These are phyloP conservation scores for Orthosia gothica DNA, from an alignment of 2,888 invertebrate species.

Conservation along the genomic window DNA sequence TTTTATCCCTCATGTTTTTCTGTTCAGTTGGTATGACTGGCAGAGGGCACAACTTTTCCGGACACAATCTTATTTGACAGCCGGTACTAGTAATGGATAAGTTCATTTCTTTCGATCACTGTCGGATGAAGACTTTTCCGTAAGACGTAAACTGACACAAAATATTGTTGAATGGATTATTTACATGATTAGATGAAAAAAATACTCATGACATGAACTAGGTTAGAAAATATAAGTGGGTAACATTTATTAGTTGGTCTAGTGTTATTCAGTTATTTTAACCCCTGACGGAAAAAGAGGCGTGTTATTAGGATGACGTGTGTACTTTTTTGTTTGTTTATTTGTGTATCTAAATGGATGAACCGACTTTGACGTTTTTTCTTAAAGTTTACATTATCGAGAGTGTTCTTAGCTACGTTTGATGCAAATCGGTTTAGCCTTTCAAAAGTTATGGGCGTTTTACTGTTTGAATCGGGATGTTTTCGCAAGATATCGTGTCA, in stretches of 20 bases:
- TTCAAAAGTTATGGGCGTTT: too few relatives aligned
- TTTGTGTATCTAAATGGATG: too few relatives aligned
- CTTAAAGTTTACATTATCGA: too few relatives aligned
- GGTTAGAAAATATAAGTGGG: background rate
- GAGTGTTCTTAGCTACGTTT: too few relatives aligned
- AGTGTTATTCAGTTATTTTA: background rate
- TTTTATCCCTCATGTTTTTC: background rate
- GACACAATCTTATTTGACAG: conserved; percentile 32
- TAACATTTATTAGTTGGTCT: background rate
- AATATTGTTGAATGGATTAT: conserved; percentile 10
- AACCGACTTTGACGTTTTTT: too few relatives aligned
- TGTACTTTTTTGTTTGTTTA: too few relatives aligned
- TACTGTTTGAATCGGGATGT: too few relatives aligned
- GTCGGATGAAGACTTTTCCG: background rate
- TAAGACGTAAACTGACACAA: conserved; percentile 7
- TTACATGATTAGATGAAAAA: background rate
- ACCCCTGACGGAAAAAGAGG: too few relatives aligned
- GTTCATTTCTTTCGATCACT: conserved; percentile 32
- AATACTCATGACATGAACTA: background rate
- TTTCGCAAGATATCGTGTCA: too few relatives aligned
- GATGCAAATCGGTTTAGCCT: too few relatives aligned
- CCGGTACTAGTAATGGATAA: conserved; percentile 21
- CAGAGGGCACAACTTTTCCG: conserved; percentile 3
- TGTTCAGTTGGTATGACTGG: conserved; percentile 31
- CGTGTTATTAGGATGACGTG: too few relatives aligned